phyloP scores from a whole-genome alignment of 2,888 invertebrate genomes.

The Eupithecia exiguata region DNA sequence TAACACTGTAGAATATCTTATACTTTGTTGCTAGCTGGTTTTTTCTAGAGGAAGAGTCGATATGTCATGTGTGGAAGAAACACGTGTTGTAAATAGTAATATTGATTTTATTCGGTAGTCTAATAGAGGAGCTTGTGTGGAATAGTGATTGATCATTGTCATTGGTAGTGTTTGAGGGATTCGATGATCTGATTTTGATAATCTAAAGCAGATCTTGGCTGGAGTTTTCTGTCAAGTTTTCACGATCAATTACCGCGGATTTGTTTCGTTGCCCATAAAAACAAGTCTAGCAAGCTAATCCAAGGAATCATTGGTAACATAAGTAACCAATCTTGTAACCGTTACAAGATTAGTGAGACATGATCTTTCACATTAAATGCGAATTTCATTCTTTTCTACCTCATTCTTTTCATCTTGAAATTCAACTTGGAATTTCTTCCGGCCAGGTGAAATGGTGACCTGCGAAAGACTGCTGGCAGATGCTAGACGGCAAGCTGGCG shows the following conservation, averaged over 20 bases:
- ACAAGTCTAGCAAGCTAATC: neutral
- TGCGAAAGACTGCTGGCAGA: too few relatives aligned
- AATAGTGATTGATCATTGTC: constrained; percentile 15
- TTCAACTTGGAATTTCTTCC: neutral
- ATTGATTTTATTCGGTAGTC: constrained; percentile 13
- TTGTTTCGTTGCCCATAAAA: neutral
- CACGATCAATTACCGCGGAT: neutral
- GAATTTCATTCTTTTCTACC: neutral
- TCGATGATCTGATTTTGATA: neutral
- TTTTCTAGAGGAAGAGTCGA: constrained; percentile 15
- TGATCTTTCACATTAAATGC: neutral
- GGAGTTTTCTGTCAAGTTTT: too few relatives aligned
- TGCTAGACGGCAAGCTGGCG: too few relatives aligned
- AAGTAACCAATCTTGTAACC: too few relatives aligned
- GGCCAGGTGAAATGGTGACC: neutral
- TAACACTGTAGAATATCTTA: constrained; percentile 1
- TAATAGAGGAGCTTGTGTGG: constrained; percentile 11
- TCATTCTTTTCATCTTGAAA: too few relatives aligned
- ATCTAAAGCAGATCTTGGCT: neutral
- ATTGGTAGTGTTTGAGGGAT: neutral
- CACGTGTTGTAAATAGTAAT: constrained; percentile 30
- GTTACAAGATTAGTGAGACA: neutral
- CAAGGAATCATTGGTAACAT: neutral
- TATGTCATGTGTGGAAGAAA: neutral
- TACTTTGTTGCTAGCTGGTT: neutral